Base-by-base conservation (phyloP, 2,797 vertebrate species). In the Cottoperca gobio region DNA sequence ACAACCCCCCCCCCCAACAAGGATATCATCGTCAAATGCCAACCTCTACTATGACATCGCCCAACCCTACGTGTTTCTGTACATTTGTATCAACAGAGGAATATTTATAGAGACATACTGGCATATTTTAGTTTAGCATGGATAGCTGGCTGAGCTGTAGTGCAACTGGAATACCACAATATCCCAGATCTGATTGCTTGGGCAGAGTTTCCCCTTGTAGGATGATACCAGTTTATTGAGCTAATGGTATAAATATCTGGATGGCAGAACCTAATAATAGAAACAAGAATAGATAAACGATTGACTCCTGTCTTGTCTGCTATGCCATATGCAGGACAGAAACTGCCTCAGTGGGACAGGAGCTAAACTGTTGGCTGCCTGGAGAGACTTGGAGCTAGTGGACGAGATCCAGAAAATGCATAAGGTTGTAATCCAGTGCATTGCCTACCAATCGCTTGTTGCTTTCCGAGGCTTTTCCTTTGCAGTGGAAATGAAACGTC, bases 391-490 rank as follows among this genome's bases (percentile, higher is more conserved):
- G 48, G 52, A 79, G 70, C 46, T 63, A 19, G 54, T 86, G 84
- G 82, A 82, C 13, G 23, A 58, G 64, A 73, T 88, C 81, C 86
- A 88, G 72, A 64, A 53, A 62, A 43, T 62, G 64, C 82, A 82
- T 26, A 82, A 39, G 82, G 67, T 55, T 63, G 59, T 69, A 40
- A 54, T 74, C 28, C 19, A 4, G 65, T 78, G 81, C 39, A 0
- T 24, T 59, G 78, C 68, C 67, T 81, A 58, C 83, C 72, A 85
- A 87, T 78, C 5, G 45, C 42, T 60, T 43, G 40, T 53, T 72
- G 31, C 59, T 73, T 48, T 62, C 37, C 28, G 43, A 57, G 33
- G 59, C 43, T 31, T 45, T 37, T 23, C 37, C n/a, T 39, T 39
- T 13, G 0, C 23, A 43, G 26, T 53, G 43, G 5, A 61, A 64